Conservation (phyloP, 2,797 vertebrate genomes). For the Mormyrus hasselquistii region DNA sequence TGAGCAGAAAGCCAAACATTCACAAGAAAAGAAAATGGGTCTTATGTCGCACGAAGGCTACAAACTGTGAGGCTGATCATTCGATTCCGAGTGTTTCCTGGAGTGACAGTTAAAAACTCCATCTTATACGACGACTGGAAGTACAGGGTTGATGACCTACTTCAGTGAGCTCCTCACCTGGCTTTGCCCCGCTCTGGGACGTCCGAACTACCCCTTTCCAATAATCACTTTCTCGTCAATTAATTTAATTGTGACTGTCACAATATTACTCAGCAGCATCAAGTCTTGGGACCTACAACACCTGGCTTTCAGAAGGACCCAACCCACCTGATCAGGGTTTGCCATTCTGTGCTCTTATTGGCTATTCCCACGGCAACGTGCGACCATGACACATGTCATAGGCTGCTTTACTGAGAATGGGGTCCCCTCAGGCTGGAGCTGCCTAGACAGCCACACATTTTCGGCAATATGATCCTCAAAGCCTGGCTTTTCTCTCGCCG, state of each 20-base stretch:
- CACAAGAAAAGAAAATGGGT: neutral
- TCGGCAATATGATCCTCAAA: neutral
- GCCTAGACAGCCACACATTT: neutral
- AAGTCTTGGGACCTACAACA: neutral
- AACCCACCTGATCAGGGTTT: neutral
- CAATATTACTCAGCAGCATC: neutral
- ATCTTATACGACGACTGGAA: neutral
- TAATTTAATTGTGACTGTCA: neutral
- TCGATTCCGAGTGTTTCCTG: neutral
- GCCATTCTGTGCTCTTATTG: neutral
- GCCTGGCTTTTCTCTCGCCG: neutral
- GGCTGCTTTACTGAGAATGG: neutral
- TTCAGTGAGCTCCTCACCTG: neutral
- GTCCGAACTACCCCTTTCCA: neutral
- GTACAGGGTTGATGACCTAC: neutral
- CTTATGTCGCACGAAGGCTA: neutral
- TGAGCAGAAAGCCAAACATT: neutral
- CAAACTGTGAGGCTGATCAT: neutral
- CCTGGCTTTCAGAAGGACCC: neutral
- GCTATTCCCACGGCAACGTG: neutral
- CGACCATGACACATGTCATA: neutral
- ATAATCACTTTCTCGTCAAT: neutral
- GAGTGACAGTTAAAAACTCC: neutral
- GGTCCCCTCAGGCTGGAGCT: neutral
- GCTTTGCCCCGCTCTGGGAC: neutral